Evolutionary conservation across 2,113 vertebrate species (phyloP), one percentile per base, ranked within the genome.

Genomic region (Zosterops pallidus): DNA sequence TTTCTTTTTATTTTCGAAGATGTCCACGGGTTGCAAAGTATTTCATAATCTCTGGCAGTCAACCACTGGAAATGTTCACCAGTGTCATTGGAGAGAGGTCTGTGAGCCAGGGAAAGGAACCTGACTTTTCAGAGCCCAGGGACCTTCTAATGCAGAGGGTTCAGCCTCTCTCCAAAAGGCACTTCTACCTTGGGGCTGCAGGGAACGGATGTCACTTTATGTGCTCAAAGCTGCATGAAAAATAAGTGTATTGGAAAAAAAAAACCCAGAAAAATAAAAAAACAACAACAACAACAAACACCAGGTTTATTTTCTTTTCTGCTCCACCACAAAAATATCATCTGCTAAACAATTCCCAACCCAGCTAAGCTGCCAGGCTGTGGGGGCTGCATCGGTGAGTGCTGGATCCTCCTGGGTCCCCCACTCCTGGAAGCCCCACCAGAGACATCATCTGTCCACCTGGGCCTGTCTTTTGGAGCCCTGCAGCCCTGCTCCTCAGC

Each of bases 341-440:
- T 46, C 78, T 86, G 8, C 24, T 79, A 23, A 88, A 68, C 47
- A 77, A 14, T 56, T 83, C 24, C 69, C 47, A 74, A 14, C 42
- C 29, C 71, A 53, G 0, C 7, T 0, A 5, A 74, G 5, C 42
- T 77, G 31, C 28, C 11, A 29, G 64, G 39, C n/a, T 55, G 19
- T 1, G 2, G 28, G 28, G 44, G 22, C 35, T 83, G 15, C n/a
- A 6, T 5, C 0, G 0, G 11, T 0, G 4, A 52, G 20, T 20
- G 26, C 50, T 57, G 69, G 37, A 74, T 63, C 29, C 29, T 81
- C 12, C 22, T 69, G 74, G 1, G 0, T 35, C 16, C 39, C 53
- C 22, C 12, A 4, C 23, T n/a, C 35, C 35, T 83, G 2, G 2
- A 21, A 71, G 12, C 17, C 25, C n/a, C 19, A 28, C 41, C 1